Evolutionary conservation across 2,797 vertebrate genomes (phyloP).

Genomic region (Siniperca undulata): DNA sequence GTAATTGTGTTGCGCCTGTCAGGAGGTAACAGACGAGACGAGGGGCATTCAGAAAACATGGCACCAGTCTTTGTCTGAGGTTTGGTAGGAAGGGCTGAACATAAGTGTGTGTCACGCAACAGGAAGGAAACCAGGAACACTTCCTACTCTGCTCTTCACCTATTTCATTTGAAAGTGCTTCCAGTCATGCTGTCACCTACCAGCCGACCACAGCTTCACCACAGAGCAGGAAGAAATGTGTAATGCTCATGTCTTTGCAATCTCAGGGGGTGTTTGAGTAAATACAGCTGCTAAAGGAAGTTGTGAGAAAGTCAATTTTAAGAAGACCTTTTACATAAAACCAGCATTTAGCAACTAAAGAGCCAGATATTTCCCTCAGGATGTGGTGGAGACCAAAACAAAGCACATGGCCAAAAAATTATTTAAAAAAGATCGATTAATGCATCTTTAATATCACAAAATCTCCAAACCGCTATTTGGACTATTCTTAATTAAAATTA

Average conservation of each 20-base stretch:
- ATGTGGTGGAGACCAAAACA: too few species aligned
- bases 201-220: slow-evolving; percentile 15
- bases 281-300: slow-evolving; percentile 9
- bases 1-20: slow-evolving; percentile 50
- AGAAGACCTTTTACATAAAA: background rate
- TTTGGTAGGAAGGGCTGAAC: slow-evolving; percentile 35
- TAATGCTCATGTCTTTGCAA: background rate
- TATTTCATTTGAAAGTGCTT: slow-evolving; percentile 33
- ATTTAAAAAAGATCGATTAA: too few species aligned
- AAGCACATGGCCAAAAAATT: too few species aligned
- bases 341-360: too few species aligned
- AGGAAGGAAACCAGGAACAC: slow-evolving; percentile 37
- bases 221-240: slow-evolving; percentile 1
- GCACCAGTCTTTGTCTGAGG: slow-evolving; percentile 51
- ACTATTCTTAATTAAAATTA: too few species aligned
- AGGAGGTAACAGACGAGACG: slow-evolving; percentile 27
- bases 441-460: too few species aligned
- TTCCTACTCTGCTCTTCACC: slow-evolving; percentile 17
- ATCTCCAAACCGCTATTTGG: too few species aligned
- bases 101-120: slow-evolving; percentile 32
- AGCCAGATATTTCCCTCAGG: too few species aligned
- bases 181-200: slow-evolving; percentile 15
- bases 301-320: background rate
- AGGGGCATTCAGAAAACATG: slow-evolving; percentile 54
- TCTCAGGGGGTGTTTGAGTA: background rate